These are phyloP conservation scores for Silurus glanis DNA, from an alignment of 2,113 vertebrate genomes.

Conservation along the genomic window DNA sequence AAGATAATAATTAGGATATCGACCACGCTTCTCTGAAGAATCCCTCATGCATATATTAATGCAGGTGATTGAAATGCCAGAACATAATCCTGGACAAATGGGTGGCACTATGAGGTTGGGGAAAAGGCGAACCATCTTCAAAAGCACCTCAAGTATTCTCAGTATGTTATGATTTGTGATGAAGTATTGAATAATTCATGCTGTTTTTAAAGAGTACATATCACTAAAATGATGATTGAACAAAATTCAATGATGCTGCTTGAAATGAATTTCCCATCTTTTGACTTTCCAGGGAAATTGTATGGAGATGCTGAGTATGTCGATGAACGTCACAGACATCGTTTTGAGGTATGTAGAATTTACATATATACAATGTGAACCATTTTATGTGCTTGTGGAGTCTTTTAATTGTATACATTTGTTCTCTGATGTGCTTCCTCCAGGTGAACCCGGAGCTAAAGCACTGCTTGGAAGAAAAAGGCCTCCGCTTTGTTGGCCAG, in stretches of 20 bases:
- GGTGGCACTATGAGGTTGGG: conserved; percentile 96
- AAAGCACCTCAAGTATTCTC: conserved; percentile 83
- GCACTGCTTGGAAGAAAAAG: conserved; percentile 83
- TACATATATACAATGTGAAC: neutral
- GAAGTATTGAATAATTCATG: neutral
- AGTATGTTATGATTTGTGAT: conserved; percentile 74
- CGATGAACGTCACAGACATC: conserved; percentile 92
- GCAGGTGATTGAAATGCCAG: conserved; percentile 97
- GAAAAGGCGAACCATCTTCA: conserved; percentile 92
- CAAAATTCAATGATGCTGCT: neutral
- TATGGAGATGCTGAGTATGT: conserved; percentile 86
- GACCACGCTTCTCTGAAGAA: neutral
- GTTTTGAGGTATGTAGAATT: conserved; percentile 82
- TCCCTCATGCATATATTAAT: neutral
- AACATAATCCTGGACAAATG: conserved; percentile 96
- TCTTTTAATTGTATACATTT: neutral
- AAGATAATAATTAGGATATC: neutral
- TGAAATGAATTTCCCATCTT: neutral
- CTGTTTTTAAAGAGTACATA: neutral
- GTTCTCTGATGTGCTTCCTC: neutral
- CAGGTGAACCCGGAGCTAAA: conserved; percentile 93
- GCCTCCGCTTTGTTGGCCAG: conserved; percentile 89
- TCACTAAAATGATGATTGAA: neutral
- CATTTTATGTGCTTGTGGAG: neutral
- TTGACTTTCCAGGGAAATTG: conserved; percentile 78